These are phyloP conservation scores for Antennarius maculatus DNA, from an alignment of 2,797 vertebrate genomes.

Conservation along the genomic window DNA sequence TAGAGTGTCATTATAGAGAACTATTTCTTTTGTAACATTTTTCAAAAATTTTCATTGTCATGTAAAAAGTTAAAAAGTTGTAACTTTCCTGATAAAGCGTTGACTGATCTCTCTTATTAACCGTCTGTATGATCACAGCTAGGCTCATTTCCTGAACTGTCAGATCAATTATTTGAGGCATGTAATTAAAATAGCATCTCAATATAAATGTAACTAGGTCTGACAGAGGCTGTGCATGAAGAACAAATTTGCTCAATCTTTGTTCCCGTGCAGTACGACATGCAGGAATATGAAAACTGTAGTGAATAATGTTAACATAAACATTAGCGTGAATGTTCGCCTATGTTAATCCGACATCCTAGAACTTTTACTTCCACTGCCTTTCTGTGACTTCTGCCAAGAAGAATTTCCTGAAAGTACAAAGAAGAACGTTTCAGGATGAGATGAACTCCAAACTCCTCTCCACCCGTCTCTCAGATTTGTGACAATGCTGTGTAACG, in stretches of 20 bases:
- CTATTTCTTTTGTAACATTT: too few relatives aligned
- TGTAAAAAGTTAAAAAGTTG: too few relatives aligned
- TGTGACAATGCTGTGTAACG: not conserved
- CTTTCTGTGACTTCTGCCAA: constrained; percentile 2
- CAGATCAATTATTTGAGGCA: not conserved
- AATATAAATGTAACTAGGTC: not conserved
- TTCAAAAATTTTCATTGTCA: too few relatives aligned
- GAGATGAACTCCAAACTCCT: not conserved
- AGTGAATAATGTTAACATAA: too few relatives aligned
- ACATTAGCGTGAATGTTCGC: not conserved
- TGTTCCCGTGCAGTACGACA: not conserved
- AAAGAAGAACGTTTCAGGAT: not conserved
- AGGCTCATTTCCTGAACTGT: constrained; percentile 1
- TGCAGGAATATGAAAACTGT: not conserved
- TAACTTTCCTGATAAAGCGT: too few relatives aligned
- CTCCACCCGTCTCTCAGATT: not conserved
- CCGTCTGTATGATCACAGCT: too few relatives aligned
- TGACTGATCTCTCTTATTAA: too few relatives aligned
- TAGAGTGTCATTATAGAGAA: too few relatives aligned
- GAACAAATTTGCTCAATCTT: too few relatives aligned
- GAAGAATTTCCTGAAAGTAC: constrained; percentile 3
- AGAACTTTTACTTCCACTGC: not conserved
- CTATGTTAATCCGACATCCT: not conserved
- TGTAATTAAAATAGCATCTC: not conserved
- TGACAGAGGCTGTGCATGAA: too few relatives aligned